phyloP scores from a whole-genome alignment of 2,797 vertebrate species.

The Sebastes hopkinsi region DNA sequence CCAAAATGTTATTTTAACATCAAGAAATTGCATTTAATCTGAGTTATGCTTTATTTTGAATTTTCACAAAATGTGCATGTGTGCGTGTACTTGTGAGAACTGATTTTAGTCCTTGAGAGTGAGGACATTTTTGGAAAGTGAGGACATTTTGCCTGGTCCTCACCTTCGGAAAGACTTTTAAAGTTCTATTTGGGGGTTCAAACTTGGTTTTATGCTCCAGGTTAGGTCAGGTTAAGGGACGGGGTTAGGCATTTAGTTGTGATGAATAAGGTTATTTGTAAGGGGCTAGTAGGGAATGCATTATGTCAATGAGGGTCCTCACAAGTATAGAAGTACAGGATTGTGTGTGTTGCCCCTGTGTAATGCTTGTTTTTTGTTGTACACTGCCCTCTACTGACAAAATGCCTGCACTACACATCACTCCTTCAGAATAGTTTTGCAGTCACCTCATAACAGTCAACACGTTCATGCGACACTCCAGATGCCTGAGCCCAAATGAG shows the following conservation, averaged over 20 bases:
- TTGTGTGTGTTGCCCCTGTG: not conserved
- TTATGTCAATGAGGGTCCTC: not conserved
- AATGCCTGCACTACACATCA: not conserved
- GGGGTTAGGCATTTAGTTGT: not conserved
- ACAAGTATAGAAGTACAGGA: not conserved
- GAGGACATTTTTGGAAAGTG: not conserved
- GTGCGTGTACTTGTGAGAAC: not conserved
- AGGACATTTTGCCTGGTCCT: not conserved
- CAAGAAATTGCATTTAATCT: not conserved
- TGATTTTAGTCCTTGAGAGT: not conserved
- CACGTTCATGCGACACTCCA: not conserved
- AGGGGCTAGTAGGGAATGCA: not conserved
- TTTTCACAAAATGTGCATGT: not conserved
- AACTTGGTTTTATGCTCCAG: no score
- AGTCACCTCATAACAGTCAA: not conserved
- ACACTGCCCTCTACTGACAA: slow-evolving; percentile 50
- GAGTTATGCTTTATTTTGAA: not conserved
- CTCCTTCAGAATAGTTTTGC: not conserved
- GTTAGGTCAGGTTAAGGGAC: not conserved
- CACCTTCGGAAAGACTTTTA: not conserved
- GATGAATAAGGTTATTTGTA: not conserved
- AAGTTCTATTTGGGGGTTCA: not conserved
- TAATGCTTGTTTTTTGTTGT: not conserved
- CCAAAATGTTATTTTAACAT: not conserved
- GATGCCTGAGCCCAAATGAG: not conserved